phyloP scores from a whole-genome alignment of 1,140 invertebrate species.

The Camponotus vicinus region DNA sequence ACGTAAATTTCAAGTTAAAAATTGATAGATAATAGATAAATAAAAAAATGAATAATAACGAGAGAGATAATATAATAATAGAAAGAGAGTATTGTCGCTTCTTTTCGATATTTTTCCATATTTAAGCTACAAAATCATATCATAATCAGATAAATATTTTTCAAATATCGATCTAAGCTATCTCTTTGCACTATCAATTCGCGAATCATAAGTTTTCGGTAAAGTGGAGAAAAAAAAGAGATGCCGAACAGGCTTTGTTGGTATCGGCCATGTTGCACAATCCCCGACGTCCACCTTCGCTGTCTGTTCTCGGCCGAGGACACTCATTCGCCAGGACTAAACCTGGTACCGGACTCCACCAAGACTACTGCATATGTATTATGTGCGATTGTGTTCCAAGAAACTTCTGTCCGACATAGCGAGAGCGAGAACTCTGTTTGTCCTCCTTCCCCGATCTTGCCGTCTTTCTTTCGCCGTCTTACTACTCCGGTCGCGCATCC shows the following conservation, averaged over 20 bases:
- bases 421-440: constrained; percentile 80
- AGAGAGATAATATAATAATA: background rate
- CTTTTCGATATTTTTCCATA: background rate
- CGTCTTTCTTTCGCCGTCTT: constrained; percentile 51
- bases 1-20: background rate
- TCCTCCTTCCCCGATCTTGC: constrained; percentile 72
- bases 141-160: background rate
- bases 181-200: background rate
- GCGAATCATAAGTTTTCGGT: background rate
- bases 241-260: constrained; percentile 77
- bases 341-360: constrained; percentile 72
- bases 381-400: constrained; percentile 85
- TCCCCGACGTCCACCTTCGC: constrained; percentile 73
- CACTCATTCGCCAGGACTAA: constrained; percentile 75
- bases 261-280: constrained; percentile 80
- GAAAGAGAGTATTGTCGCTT: background rate
- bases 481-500: background rate
- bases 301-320: constrained; percentile 72
- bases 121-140: background rate
- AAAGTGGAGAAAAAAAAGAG: background rate
- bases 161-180: background rate
- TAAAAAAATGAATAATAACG: background rate
- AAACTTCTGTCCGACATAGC: constrained; percentile 84
- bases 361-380: constrained; percentile 85
- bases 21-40: background rate